Evolutionary conservation across 1,140 invertebrate genomes (phyloP).

Genomic region (Micrasema minimum): DNA sequence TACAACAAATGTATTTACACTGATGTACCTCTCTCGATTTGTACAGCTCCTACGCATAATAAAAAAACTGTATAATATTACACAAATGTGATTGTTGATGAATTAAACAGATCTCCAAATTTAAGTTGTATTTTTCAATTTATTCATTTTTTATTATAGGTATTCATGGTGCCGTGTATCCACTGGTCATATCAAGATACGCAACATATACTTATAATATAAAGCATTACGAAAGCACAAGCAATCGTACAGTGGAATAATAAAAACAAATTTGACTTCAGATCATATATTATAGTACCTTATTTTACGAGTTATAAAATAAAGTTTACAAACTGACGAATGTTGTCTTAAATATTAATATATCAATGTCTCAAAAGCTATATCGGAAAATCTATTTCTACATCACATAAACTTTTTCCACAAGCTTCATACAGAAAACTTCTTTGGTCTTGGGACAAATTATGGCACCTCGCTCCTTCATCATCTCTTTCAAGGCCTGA

Average conservation of each 20-base stretch:
- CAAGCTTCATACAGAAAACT: conserved; percentile 87
- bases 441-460: conserved; percentile 94
- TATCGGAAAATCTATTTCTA: conserved; percentile 57
- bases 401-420: conserved; percentile 97
- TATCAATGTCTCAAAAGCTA: conserved; percentile 12
- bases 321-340: conserved; percentile 29
- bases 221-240: too few species aligned
- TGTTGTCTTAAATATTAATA: conserved; percentile 21
- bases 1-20: too few species aligned
- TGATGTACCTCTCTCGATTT: too few species aligned
- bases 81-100: too few species aligned
- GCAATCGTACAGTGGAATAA: too few species aligned
- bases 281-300: conserved; percentile 27
- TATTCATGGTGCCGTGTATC: background rate
- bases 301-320: conserved; percentile 28
- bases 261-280: too few species aligned
- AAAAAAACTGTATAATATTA: too few species aligned
- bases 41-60: too few species aligned
- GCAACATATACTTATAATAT: too few species aligned
- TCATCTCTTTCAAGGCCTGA: conserved; percentile 87
- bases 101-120: background rate
- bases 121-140: too few species aligned
- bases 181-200: too few species aligned
- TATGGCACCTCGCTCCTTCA: conserved; percentile 87
- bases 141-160: too few species aligned